A percentile compares a stretch with the other conserved stretches of the same genome.
Conservation (phyloP, 2,888 invertebrate species). For the Melanophora roralis region DNA sequence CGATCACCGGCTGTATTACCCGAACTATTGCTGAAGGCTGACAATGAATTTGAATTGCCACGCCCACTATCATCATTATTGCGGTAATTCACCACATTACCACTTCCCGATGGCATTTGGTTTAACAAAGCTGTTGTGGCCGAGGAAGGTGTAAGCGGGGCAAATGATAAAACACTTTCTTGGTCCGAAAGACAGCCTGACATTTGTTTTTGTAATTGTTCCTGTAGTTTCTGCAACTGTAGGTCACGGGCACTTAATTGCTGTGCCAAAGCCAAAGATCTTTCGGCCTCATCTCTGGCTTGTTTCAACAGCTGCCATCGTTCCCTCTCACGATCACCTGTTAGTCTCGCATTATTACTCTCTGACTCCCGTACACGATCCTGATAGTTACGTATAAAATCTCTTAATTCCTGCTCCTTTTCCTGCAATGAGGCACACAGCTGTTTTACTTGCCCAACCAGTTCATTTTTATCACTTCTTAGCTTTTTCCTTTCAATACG, state of each 20-base stretch:
- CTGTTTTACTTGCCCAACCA: slow-evolving; percentile 96
- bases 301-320: slow-evolving; percentile 91
- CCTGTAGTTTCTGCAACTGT: slow-evolving; percentile 89
- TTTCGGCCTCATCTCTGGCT: slow-evolving; percentile 93
- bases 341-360: slow-evolving; percentile 80
- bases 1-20: slow-evolving; percentile 81
- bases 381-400: slow-evolving; percentile 96
- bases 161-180: slow-evolving; percentile 87
- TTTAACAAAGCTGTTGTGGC: slow-evolving; percentile 78
- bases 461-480: slow-evolving; percentile 95
- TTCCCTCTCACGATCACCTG: slow-evolving; percentile 88
- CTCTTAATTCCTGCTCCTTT: slow-evolving; percentile 94
- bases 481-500: slow-evolving; percentile 93
- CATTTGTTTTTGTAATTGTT: slow-evolving; percentile 88
- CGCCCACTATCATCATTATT: slow-evolving; percentile 82
- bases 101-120: slow-evolving; percentile 67
- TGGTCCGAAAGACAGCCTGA: slow-evolving; percentile 91
- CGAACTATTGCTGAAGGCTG: slow-evolving; percentile 75
- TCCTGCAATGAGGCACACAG: slow-evolving; percentile 95
- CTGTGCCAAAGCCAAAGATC: slow-evolving; percentile 89
- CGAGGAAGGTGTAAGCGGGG: slow-evolving; percentile 81
- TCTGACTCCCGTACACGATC: slow-evolving; percentile 91
- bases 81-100: slow-evolving; percentile 78
- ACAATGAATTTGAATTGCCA: slow-evolving; percentile 85
- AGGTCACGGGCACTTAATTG: slow-evolving; percentile 92